Base-by-base conservation (phyloP, 2,113 vertebrate genomes). In the Promerops cafer region DNA sequence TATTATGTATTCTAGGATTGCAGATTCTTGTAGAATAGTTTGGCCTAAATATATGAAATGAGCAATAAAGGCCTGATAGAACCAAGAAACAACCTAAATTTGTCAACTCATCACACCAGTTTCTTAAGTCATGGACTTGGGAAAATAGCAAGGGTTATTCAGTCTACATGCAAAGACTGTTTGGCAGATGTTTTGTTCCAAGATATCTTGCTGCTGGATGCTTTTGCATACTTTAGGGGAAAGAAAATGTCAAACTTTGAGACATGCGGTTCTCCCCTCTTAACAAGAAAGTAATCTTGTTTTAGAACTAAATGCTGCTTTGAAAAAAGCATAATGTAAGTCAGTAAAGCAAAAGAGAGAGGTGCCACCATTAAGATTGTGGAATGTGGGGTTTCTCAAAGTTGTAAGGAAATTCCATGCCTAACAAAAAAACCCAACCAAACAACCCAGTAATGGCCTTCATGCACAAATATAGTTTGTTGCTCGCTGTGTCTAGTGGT, bases 351-450 rank as follows among this genome's bases (percentile, higher is more conserved):
- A 64, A 37, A 35, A 60, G 3, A 77, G 7, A 76, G 13, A 21
- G 1, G 4, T 70, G 20, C 33, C 11, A 37, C 47, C 16, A 22
- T 2, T 1, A 70, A 69, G 35, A 40, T 13, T 60, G 44, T 47
- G 20, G 28, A 37, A 33, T 33, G 11, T 9, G 5, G 42, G 7
- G 35, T 70, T 56, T 70, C 10, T 11, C 33, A 70, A 65, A 56
- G 4, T 4, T 53, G 13, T 42, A 21, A 49, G 37, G 23, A 42
- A 80, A 79, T 14, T 4, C 30, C 23, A 31, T 13, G 8, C 30
- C 10, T 68, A 69, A 45, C 0, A 2, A 22, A 83, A 57, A 54
- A 28, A 0, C 0, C 3, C 16, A 23, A 5, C 9, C 33, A 54
- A 39, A 40, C 33, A 74, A 28, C 35, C 3, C 1, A 33, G 3